Base-by-base conservation (phyloP, 2,113 vertebrate species). In the Willisornis vidua region DNA sequence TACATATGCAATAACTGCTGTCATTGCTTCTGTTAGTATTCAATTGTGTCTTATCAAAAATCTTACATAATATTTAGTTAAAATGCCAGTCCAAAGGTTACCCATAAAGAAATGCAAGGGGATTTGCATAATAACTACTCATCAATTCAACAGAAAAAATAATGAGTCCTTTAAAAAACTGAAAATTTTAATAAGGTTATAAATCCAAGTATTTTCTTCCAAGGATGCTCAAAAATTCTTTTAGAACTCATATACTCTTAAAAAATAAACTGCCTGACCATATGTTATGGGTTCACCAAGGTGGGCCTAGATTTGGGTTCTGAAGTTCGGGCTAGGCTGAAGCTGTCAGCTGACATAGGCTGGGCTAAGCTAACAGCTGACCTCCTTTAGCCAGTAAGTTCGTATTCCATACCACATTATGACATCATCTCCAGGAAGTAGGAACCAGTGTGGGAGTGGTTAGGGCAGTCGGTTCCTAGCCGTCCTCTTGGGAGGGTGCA, bases 1-100 rank as follows among this genome's bases (percentile, higher is more conserved):
- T 87, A 89, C 7, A 68, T 59, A 35, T 81, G 63, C 80, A 78
- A 20, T 70, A 87, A 29, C 70, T 66, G 58, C 54, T 91, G 31
- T 79, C 8, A 3, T 87, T 37, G 76, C 51, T 93, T 68, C 48
- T 85, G 33, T 91, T 55, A 73, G 28, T 28, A 41, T 70, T 86
- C 82, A 65, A 9, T 84, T 43, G 83, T 22, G 26, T 33, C 90
- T 87, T 82, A 96, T 57, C 45, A 79, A 61, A 85, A 97, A 90
- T 83, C 33, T 79, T 80, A 94, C 22, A 65, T 49, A 96, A 94
- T 93, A 73, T 68, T 90, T 89, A 93, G 28, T 29, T 84, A 87
- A 70, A 87, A 93, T 46, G 28, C 20, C 78, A 87, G 25, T 90
- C 82, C 95, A 93, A 97, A 95, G 45, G 73, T 87, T 94, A 62